Base-by-base conservation (phyloP, 1,140 invertebrate genomes). In the Meloidogyne chitwoodi region DNA sequence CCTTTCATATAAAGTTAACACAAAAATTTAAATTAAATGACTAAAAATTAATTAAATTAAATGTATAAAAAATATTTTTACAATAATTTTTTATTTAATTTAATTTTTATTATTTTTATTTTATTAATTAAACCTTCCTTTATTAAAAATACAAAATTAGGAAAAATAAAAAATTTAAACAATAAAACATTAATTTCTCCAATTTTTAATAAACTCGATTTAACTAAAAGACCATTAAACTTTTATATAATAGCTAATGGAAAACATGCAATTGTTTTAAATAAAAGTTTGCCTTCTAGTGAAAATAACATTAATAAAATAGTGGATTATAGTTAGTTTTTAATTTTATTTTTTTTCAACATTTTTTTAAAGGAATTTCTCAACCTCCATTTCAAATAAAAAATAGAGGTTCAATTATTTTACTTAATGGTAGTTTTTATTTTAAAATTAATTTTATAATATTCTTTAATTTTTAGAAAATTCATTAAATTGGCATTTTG, bases 211-310 rank as follows among this genome's bases (percentile, higher is more conserved):
- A 16, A 63, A 10, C n/a, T 77, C 26, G 61, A 78, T 38, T 63
- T 78, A 29, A 68, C 62, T n/a, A 78, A 78, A 44, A 61, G 77
- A 22, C 78, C 77, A 19, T 29, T 78, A 44, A 80, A 81, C 41
- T 76, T 74, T 26, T 80, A 78, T 68, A 78, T 80, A 38, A 81
- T 82, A 61, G 78, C 79, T 41, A 81, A 80, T 61, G 79, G 80
- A 16, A 80, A 80, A 62, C 80, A 77, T 41, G 75, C 80, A 1
- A 27, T n/a, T 0, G 79, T 79, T 26, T 24, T 65, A 26, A 80
- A 80, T 48, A 78, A 79, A 38, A 70, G 22, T 29, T 48, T 78
- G 29, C 3, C 5, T n/a, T 27, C 12, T 5, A 24, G 16, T 73
- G 70, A 11, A 62, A 4, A n/a, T 5, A 19, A 70, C 10, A 8